Evolutionary conservation across 2,113 vertebrate species (phyloP).

Genomic region (Rhombomys opimus): DNA sequence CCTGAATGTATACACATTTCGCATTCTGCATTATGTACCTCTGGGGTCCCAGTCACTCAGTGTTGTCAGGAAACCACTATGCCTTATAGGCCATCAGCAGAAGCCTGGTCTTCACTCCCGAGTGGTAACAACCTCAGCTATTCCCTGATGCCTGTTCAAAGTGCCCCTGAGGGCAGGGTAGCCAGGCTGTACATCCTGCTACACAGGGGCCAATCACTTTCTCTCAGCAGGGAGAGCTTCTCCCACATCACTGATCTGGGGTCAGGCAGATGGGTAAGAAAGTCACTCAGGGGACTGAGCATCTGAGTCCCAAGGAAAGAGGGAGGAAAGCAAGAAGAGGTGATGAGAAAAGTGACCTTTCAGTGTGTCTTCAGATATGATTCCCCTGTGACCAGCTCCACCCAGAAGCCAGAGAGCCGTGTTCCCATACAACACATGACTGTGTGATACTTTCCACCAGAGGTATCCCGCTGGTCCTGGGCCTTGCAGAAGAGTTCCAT

Average conservation of each 20-base stretch:
- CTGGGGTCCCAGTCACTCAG: background rate
- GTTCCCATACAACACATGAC: background rate
- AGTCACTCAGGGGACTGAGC: background rate
- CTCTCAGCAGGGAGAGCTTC: too few species aligned
- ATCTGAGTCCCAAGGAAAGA: background rate
- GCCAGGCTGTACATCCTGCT: background rate
- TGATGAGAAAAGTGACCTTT: background rate
- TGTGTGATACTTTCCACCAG: background rate
- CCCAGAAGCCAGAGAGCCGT: background rate
- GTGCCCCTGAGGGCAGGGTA: background rate
- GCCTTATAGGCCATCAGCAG: background rate
- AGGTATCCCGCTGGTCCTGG: background rate
- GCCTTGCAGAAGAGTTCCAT: background rate
- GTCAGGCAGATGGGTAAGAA: background rate
- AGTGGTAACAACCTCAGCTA: background rate
- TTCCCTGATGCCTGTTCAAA: background rate
- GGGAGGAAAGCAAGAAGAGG: background rate
- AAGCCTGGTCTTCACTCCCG: background rate
- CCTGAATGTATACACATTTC: background rate
- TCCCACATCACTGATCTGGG: too few species aligned
- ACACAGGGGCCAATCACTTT: too few species aligned
- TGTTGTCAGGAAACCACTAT: background rate
- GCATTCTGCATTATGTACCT: rapidly evolving
- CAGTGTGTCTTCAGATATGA: background rate
- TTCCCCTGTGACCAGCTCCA: background rate